Conservation (phyloP, 2,888 invertebrate species). For the Hedychridium roseum region DNA sequence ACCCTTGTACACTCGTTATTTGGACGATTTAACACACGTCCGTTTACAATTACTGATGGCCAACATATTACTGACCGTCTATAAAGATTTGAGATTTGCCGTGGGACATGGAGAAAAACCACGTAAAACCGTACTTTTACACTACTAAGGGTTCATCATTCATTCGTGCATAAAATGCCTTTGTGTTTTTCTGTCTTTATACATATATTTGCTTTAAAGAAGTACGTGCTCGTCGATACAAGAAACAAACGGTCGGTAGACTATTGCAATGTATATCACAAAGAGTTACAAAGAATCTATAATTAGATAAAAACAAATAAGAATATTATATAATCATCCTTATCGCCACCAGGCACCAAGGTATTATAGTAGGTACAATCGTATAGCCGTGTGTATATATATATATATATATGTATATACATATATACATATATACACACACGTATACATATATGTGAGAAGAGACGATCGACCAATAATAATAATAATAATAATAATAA, state of each 20-base stretch:
- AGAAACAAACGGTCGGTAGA: conserved; percentile 59
- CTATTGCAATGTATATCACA: conserved; percentile 64
- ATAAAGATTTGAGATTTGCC: too few relatives aligned
- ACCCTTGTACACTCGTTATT: not conserved
- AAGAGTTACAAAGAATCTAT: conserved; percentile 63
- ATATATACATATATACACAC: conserved; percentile 44
- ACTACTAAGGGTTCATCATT: too few relatives aligned
- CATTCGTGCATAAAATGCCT: too few relatives aligned
- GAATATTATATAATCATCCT: conserved; percentile 51
- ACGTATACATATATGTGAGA: too few relatives aligned
- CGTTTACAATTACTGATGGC: conserved; percentile 17
- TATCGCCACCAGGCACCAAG: conserved; percentile 58
- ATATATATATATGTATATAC: conserved; percentile 39
- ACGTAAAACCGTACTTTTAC: too few relatives aligned
- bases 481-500: too few relatives aligned
- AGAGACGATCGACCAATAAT: conserved; percentile 35
- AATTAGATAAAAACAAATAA: conserved; percentile 62
- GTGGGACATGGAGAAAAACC: too few relatives aligned
- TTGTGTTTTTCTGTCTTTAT: conserved; percentile 20
- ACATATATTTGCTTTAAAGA: conserved; percentile 48
- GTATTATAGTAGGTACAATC: conserved; percentile 25
- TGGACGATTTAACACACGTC: conserved; percentile 13
- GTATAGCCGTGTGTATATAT: too few relatives aligned
- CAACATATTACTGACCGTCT: too few relatives aligned
- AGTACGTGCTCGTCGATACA: conserved; percentile 58